Evolutionary conservation across 2,797 vertebrate genomes (phyloP).

Genomic region (Myotis myotis): DNA sequence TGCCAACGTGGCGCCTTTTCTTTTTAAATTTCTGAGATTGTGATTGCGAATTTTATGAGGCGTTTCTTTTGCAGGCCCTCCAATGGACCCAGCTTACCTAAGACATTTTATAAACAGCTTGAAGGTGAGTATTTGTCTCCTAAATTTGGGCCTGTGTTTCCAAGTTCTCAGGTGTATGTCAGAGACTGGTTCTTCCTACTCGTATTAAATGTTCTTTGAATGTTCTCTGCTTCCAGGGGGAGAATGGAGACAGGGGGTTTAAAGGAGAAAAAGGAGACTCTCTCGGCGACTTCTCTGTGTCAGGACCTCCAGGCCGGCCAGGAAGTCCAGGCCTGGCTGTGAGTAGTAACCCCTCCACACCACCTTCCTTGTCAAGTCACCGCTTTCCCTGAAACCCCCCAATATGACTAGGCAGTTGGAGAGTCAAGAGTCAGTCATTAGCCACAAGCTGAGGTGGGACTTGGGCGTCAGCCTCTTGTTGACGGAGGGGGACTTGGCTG

Average conservation of each 20-base stretch:
- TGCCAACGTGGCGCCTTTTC: slow-evolving; percentile 46
- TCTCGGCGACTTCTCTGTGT: slow-evolving; percentile 72
- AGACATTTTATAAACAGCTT: slow-evolving; percentile 83
- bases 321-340: slow-evolving; percentile 90
- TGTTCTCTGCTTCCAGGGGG: slow-evolving; percentile 82
- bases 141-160: slow-evolving; percentile 1
- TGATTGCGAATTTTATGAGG: slow-evolving; percentile 23
- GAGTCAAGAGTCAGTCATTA: neutral
- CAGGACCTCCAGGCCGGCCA: slow-evolving; percentile 88
- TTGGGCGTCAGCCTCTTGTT: neutral
- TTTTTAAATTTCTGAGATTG: neutral
- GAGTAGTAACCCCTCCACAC: slow-evolving; percentile 75
- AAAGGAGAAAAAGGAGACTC: slow-evolving; percentile 91
- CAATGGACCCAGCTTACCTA: slow-evolving; percentile 81
- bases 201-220: slow-evolving; percentile 16
- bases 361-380: neutral
- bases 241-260: slow-evolving; percentile 86
- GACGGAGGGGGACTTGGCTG: neutral
- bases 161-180: neutral
- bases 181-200: neutral
- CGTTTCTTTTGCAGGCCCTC: slow-evolving; percentile 82
- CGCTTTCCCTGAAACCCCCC: neutral
- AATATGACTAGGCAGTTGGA: neutral
- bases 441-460: neutral
- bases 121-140: slow-evolving; percentile 81